Evolutionary conservation across 2,113 vertebrate genomes (phyloP).

Genomic region (Catagonus wagneri): DNA sequence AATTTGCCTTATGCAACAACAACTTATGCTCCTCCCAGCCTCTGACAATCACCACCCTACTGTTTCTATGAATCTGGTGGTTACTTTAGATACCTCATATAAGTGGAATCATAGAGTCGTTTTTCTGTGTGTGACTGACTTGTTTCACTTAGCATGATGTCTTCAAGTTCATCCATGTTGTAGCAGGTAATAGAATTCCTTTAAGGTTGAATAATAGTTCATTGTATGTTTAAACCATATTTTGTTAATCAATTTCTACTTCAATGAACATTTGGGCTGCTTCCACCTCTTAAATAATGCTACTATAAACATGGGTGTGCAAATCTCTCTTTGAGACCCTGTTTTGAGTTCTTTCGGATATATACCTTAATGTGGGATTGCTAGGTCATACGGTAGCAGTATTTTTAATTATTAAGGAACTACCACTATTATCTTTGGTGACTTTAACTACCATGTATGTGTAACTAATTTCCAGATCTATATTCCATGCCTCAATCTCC

Average conservation of each 20-base stretch:
- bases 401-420: background rate
- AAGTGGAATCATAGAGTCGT: background rate
- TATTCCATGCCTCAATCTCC: background rate
- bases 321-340: background rate
- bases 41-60: background rate
- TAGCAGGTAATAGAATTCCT: background rate
- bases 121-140: background rate
- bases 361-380: background rate
- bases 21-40: background rate
- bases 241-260: background rate
- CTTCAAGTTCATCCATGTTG: background rate
- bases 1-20: background rate
- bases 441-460: background rate
- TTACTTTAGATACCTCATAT: background rate
- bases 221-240: background rate
- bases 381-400: constrained; percentile 12
- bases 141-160: background rate
- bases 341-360: constrained; percentile 3
- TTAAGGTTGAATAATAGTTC: background rate
- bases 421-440: background rate
- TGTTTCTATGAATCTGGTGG: background rate
- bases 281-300: background rate
- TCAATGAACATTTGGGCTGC: background rate
- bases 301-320: background rate
- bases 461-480: constrained; percentile 25